A percentile compares a stretch with the other conserved stretches of the same genome.
Conservation (phyloP, 2,113 vertebrate genomes). For the Actinemys pallida region DNA sequence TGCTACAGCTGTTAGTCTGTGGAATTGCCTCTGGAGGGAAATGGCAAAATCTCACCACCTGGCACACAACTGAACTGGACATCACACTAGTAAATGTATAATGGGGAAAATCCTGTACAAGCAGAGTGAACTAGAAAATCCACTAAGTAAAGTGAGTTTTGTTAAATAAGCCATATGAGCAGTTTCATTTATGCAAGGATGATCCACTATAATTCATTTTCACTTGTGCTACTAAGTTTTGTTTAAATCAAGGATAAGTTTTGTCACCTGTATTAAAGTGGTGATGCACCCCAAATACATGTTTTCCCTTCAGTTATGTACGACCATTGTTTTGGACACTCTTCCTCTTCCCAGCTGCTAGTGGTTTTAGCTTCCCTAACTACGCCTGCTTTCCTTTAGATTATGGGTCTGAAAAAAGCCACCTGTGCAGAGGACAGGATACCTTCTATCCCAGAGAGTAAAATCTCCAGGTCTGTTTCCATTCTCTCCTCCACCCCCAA, state of each 20-base stretch:
- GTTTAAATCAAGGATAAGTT: not conserved
- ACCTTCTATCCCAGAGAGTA: not conserved
- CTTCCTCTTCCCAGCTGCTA: not conserved
- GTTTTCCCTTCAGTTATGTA: not conserved
- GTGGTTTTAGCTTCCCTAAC: not conserved
- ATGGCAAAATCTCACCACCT: not conserved
- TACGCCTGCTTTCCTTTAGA: not conserved
- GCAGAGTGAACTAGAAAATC: not conserved
- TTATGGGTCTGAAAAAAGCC: not conserved
- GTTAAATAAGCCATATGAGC: not conserved
- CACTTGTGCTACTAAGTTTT: not conserved
- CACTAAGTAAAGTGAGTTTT: not conserved
- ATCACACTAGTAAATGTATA: not conserved
- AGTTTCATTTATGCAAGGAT: not conserved
- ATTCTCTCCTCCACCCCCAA: not conserved
- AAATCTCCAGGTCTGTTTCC: not conserved
- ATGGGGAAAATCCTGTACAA: not conserved
- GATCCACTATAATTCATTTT: not conserved
- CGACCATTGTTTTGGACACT: not conserved
- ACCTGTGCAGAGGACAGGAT: not conserved
- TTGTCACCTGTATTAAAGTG: not conserved
- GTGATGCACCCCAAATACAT: not conserved
- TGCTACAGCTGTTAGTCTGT: not conserved
- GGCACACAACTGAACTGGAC: not conserved
- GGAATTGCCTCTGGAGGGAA: not conserved